Evolutionary conservation across 2,888 invertebrate species (phyloP).

Genomic region (Rhamphomyia laevipes): DNA sequence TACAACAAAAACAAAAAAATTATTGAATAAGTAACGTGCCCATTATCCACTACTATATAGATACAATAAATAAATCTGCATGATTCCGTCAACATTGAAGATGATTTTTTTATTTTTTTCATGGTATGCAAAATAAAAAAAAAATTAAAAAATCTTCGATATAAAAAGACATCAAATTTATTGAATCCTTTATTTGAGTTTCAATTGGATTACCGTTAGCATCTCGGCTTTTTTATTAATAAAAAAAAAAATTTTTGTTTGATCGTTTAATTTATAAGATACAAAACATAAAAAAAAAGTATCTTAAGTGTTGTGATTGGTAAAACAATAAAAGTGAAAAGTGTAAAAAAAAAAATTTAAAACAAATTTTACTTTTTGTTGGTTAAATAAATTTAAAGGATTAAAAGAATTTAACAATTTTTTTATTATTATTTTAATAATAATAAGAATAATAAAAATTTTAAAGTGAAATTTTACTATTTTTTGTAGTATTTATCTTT

Average conservation of each 20-base stretch:
- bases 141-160: neutral
- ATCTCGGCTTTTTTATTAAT: neutral
- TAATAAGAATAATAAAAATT: too few species aligned
- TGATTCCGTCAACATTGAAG: neutral
- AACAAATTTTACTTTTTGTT: too few species aligned
- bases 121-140: neutral
- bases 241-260: too few species aligned
- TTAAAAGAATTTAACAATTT: neutral
- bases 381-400: neutral
- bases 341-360: too few species aligned
- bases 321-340: too few species aligned
- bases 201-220: slow-evolving; percentile 8
- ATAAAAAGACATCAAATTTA: slow-evolving; percentile 10
- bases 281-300: slow-evolving; percentile 1
- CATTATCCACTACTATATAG: neutral
- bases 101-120: neutral
- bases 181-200: slow-evolving; percentile 11
- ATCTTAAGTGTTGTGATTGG: neutral
- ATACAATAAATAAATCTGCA: neutral
- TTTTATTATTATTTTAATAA: too few species aligned
- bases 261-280: slow-evolving; percentile 1
- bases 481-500: too few species aligned
- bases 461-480: too few species aligned
- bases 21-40: neutral
- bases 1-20: neutral